Base-by-base conservation (phyloP, 2,888 invertebrate species). In the Strigamia crassipes region DNA sequence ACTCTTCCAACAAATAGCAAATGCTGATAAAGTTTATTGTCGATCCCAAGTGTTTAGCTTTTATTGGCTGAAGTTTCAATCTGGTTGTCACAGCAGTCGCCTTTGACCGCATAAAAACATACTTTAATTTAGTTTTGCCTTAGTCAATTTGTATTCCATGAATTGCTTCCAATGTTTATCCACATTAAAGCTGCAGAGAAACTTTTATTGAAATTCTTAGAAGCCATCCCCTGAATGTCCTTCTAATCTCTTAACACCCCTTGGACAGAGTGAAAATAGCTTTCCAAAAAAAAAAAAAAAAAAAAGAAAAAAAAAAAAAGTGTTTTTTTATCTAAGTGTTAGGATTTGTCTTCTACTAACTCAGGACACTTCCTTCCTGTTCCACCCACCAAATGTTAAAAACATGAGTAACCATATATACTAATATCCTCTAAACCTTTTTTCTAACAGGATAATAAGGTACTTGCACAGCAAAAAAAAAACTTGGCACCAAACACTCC, bases 201-300 rank as follows among this genome's bases (percentile, higher is more conserved):
- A 23, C 21, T 1, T 66, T 21, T 66, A 66, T 66, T 66, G 61
- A 66, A 66, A 66, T 66, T 1, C 23, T 2, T 3, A 12, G 23
- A 12, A 21, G 61, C 38, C 18, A n/a, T 23, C 6, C 23, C 61
- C 18, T 23, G 61, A 66, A 66, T 66, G 61, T 66, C 21, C 23
- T 21, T 66, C 61, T 66, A 66, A 66, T 66, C 61, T 66, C 61
- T 21, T 66, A 66, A 66, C 18, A 66, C 61, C 9, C n/a, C 61
- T 66, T 66, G 21, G 61, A 12, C 61, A 6, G 18, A 23, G 61
- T 66, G 61, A 23, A 18, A 66, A 66, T 66, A n/a, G 61, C 23
- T 66, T 21, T 66, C 4, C 18, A 21, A 1, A 66, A 23, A 8
- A 23, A 66, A 10, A 18, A 66, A 66, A 8, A 66, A 61, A 61